Conservation (phyloP, 2,797 vertebrate species). For the Mallotus villosus region DNA sequence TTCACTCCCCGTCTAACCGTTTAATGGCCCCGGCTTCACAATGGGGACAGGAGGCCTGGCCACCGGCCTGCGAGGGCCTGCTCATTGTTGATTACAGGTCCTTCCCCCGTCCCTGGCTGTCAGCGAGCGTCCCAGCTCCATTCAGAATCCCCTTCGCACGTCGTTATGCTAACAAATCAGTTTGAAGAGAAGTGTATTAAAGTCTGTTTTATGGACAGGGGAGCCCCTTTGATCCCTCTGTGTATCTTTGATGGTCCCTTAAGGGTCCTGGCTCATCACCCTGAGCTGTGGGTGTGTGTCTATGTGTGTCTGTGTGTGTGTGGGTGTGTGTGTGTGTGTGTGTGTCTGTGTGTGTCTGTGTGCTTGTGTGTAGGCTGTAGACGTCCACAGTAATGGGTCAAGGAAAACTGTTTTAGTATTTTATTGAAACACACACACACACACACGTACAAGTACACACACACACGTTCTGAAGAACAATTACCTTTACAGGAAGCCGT, state of each 20-base stretch:
- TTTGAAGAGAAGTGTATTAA: slow-evolving; percentile 44
- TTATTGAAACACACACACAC: too few species aligned
- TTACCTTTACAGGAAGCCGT: slow-evolving; percentile 52
- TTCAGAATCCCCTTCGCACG: slow-evolving; percentile 13
- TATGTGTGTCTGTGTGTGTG: too few species aligned
- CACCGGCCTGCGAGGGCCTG: too few species aligned
- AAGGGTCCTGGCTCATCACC: slow-evolving; percentile 14
- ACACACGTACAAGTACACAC: too few species aligned
- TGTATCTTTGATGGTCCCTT: slow-evolving; percentile 38
- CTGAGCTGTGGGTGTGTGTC: not conserved
- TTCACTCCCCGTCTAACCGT: slow-evolving; percentile 1
- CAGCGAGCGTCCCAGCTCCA: not conserved
- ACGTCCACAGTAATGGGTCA: too few species aligned
- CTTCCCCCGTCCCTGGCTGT: not conserved
- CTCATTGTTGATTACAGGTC: slow-evolving; percentile 13
- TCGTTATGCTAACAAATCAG: slow-evolving; percentile 32
- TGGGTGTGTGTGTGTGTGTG: too few species aligned
- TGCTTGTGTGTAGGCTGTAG: too few species aligned
- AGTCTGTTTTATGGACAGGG: slow-evolving; percentile 36
- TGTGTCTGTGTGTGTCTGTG: too few species aligned
- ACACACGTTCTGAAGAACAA: slow-evolving; percentile 28
- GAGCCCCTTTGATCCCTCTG: slow-evolving; percentile 33
- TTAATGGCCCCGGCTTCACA: slow-evolving; percentile 12
- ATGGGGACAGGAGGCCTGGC: too few species aligned
- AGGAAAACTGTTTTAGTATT: too few species aligned